Evolutionary conservation across 2,113 vertebrate genomes (phyloP).

Genomic region (Cairina moschata): DNA sequence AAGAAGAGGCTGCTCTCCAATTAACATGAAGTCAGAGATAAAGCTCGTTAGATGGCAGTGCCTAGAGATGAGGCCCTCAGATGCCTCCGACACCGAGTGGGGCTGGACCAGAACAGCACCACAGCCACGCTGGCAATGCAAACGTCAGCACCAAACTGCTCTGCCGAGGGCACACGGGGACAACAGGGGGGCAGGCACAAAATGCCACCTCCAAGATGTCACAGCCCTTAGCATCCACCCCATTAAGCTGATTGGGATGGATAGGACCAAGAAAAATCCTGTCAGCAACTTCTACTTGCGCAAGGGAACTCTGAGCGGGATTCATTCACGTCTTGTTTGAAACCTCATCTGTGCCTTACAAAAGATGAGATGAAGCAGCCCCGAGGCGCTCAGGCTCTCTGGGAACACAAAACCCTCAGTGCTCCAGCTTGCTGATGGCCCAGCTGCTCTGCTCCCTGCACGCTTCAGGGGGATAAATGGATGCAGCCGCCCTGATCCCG

Average conservation of each 20-base stretch:
- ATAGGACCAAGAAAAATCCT: neutral
- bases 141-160: neutral
- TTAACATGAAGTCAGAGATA: slow-evolving; percentile 27
- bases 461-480: neutral
- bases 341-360: slow-evolving; percentile 49
- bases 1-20: neutral
- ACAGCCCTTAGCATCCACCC: neutral
- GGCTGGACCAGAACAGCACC: neutral
- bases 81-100: neutral
- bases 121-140: fast-evolving
- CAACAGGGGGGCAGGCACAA: fast-evolving
- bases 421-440: slow-evolving; percentile 22
- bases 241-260: neutral
- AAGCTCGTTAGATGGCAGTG: neutral
- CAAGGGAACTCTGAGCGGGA: neutral
- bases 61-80: neutral
- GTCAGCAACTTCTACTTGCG: slow-evolving; percentile 18
- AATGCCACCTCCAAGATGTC: neutral
- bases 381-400: neutral
- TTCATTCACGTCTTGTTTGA: slow-evolving; percentile 26
- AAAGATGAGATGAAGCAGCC: slow-evolving; percentile 13
- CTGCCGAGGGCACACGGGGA: fast-evolving
- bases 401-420: neutral
- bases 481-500: neutral
- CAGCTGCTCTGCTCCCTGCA: slow-evolving; percentile 28